These are phyloP conservation scores for Embiotoca jacksoni DNA, from an alignment of 2,113 vertebrate species.

Conservation along the genomic window DNA sequence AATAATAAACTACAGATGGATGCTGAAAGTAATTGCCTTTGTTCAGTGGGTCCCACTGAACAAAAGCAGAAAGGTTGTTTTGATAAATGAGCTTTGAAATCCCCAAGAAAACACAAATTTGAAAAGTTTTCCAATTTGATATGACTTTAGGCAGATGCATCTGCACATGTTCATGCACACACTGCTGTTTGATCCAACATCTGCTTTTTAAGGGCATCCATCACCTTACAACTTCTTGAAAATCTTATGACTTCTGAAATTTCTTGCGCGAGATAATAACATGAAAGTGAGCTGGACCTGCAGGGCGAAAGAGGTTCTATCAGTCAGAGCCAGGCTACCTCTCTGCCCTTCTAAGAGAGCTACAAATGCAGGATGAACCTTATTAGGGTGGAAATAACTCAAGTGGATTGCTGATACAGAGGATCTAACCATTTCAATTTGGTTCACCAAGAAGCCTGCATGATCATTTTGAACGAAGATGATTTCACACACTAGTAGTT, in stretches of 20 bases:
- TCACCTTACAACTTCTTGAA: constrained; percentile 20
- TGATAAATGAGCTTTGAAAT: too few relatives aligned
- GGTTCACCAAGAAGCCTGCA: constrained; percentile 18
- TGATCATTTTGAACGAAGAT: constrained; percentile 27
- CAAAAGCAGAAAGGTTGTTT: too few relatives aligned
- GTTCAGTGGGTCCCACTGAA: too few relatives aligned
- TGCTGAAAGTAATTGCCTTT: too few relatives aligned
- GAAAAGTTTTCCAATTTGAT: too few relatives aligned
- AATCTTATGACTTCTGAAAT: constrained; percentile 46
- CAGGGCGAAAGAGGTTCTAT: constrained; percentile 46
- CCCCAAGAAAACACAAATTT: too few relatives aligned
- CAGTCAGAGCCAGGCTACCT: constrained; percentile 55
- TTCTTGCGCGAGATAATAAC: constrained; percentile 54
- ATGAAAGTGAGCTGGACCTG: constrained; percentile 56
- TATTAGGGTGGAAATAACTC: constrained; percentile 33
- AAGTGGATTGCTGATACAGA: constrained; percentile 36
- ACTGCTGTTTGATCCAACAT: background rate
- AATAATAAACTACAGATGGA: too few relatives aligned
- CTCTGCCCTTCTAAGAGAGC: constrained; percentile 11
- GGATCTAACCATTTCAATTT: constrained; percentile 36
- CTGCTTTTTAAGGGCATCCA: too few relatives aligned
- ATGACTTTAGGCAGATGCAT: background rate
- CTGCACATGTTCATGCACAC: background rate
- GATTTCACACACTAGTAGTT: constrained; percentile 55
- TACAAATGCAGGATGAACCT: constrained; percentile 22